Conservation (phyloP, 1,140 invertebrate genomes). For the Achroia grisella region DNA sequence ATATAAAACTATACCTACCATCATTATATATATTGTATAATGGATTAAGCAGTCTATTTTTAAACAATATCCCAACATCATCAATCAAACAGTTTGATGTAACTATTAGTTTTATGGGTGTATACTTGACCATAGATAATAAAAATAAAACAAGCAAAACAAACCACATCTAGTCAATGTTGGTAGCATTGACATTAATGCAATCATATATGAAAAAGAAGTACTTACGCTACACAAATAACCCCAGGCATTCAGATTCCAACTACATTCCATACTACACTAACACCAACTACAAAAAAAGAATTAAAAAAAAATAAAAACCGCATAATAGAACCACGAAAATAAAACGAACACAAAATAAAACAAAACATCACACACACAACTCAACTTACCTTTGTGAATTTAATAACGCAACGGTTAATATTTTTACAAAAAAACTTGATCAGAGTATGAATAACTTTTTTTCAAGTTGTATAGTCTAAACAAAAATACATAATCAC, state of each 20-base stretch:
- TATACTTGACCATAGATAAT: not conserved
- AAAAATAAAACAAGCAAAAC: not conserved
- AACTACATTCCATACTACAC: constrained; percentile 5
- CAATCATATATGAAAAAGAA: constrained; percentile 7
- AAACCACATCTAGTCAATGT: not conserved
- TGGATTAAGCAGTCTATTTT: too few relatives aligned
- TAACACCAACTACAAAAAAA: not conserved
- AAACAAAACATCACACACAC: constrained; percentile 5
- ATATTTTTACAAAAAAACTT: too few relatives aligned
- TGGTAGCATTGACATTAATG: constrained; percentile 4
- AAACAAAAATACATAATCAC: too few relatives aligned
- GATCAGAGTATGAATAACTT: too few relatives aligned
- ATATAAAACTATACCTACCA: too few relatives aligned
- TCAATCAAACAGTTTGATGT: too few relatives aligned
- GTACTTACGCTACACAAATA: constrained; percentile 1
- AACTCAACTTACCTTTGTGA: not conserved
- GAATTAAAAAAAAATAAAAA: not conserved
- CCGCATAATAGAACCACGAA: constrained; percentile 10
- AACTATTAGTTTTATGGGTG: too few relatives aligned
- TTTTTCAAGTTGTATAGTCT: too few relatives aligned
- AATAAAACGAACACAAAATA: constrained; percentile 8
- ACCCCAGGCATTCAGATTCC: not conserved
- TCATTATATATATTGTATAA: too few relatives aligned
- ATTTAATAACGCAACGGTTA: too few relatives aligned
- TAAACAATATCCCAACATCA: too few relatives aligned